Conservation (phyloP, 2,113 vertebrate genomes). For the Dascyllus trimaculatus region DNA sequence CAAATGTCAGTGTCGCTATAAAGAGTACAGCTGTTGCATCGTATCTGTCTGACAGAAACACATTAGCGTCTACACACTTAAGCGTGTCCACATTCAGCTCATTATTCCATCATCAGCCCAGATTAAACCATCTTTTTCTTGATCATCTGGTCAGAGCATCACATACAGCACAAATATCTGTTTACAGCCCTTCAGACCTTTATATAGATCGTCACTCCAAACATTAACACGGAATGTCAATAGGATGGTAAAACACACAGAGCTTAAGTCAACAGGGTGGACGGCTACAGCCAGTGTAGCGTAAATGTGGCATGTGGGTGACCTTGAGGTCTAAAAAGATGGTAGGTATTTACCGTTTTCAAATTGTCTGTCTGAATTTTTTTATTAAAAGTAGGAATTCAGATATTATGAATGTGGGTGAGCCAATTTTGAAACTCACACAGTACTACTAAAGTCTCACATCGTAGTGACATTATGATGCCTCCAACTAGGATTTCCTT, state of each 20-base stretch:
- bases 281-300: accelerated
- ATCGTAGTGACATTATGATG: neutral
- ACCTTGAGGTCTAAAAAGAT: neutral
- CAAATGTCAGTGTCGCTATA: neutral
- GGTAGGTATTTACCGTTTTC: neutral
- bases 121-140: neutral
- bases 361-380: neutral
- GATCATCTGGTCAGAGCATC: neutral
- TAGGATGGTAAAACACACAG: neutral
- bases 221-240: neutral
- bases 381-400: neutral
- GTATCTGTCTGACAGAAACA: neutral
- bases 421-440: neutral
- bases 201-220: neutral
- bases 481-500: neutral
- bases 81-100: neutral
- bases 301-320: neutral
- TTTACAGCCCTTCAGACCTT: neutral
- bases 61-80: neutral
- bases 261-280: neutral
- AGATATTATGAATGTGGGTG: neutral
- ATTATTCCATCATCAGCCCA: neutral
- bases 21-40: neutral
- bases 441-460: too few species aligned
- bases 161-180: neutral